A percentile compares a stretch with the other conserved stretches of the same genome.
These are phyloP conservation scores for Sabellastarte sp. DNA, from an alignment of 2,888 invertebrate species.

Conservation along the genomic window DNA sequence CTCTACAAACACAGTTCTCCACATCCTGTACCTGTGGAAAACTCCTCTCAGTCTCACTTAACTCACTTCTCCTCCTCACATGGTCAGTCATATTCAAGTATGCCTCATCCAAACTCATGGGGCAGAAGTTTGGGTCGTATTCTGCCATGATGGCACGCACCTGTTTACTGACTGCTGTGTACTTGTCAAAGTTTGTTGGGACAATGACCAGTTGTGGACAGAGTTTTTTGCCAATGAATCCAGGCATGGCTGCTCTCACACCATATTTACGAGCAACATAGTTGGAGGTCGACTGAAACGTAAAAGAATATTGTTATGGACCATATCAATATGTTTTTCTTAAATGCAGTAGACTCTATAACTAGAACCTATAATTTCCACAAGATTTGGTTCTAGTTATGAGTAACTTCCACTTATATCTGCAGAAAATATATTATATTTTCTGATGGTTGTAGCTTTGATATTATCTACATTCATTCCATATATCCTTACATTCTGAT, in stretches of 20 bases:
- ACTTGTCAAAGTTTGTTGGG: slow-evolving; percentile 62
- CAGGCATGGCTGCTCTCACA: slow-evolving; percentile 68
- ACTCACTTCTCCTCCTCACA: slow-evolving; percentile 38
- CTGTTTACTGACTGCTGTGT: slow-evolving; percentile 59
- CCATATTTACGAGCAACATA: slow-evolving; percentile 66
- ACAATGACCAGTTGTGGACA: slow-evolving; percentile 65
- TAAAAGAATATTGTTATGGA: neutral
- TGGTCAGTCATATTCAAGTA: slow-evolving; percentile 65
- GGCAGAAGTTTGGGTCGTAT: slow-evolving; percentile 63
- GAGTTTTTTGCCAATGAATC: slow-evolving; percentile 65
- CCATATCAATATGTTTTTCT: too few species aligned
- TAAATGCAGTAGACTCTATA: too few species aligned
- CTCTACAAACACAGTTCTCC: too few species aligned
- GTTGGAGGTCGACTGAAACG: slow-evolving; percentile 65
- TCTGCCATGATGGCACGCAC: slow-evolving; percentile 59
- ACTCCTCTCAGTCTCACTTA: slow-evolving; percentile 37
- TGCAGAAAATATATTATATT: too few species aligned
- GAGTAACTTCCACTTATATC: too few species aligned
- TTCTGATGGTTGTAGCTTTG: too few species aligned
- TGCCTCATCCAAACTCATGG: slow-evolving; percentile 66
- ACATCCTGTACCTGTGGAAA: too few species aligned
- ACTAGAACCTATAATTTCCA: too few species aligned
- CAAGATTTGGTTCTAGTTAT: too few species aligned
- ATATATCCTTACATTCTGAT: too few species aligned
- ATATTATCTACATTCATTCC: too few species aligned